Evolutionary conservation across 2,888 invertebrate species (phyloP).

Genomic region (Drosophila quinaria): DNA sequence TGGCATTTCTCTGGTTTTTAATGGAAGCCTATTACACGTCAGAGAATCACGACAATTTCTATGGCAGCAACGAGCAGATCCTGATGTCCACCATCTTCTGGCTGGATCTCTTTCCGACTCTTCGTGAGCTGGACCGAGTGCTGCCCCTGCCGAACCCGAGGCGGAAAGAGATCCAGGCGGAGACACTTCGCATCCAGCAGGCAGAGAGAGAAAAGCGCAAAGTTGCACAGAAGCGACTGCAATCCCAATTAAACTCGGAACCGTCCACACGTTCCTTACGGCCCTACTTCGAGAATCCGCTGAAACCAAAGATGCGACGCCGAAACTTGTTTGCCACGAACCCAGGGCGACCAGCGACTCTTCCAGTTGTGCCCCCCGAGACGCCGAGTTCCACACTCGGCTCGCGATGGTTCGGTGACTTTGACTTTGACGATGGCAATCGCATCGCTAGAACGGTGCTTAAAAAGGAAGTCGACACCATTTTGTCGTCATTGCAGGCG

Average conservation of each 20-base stretch:
- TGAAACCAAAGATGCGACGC: background rate
- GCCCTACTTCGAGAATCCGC: slow-evolving; percentile 51
- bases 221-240: background rate
- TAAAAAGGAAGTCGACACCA: slow-evolving; percentile 37
- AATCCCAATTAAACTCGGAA: background rate
- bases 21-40: slow-evolving; percentile 81
- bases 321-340: background rate
- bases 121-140: slow-evolving; percentile 81
- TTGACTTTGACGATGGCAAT: background rate
- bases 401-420: slow-evolving; percentile 67
- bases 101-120: slow-evolving; percentile 82
- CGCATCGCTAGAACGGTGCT: slow-evolving; percentile 35
- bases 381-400: background rate
- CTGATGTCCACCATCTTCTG: slow-evolving; percentile 81
- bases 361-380: background rate
- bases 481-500: slow-evolving; percentile 35
- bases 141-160: slow-evolving; percentile 70
- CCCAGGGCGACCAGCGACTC: slow-evolving; percentile 10
- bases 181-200: background rate
- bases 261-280: background rate
- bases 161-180: slow-evolving; percentile 4
- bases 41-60: slow-evolving; percentile 33
- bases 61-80: slow-evolving; percentile 81
- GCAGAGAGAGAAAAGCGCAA: background rate
- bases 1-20: slow-evolving; percentile 85